Base-by-base conservation (phyloP, 2,888 invertebrate genomes). In the Alviniconcha strummeri region DNA sequence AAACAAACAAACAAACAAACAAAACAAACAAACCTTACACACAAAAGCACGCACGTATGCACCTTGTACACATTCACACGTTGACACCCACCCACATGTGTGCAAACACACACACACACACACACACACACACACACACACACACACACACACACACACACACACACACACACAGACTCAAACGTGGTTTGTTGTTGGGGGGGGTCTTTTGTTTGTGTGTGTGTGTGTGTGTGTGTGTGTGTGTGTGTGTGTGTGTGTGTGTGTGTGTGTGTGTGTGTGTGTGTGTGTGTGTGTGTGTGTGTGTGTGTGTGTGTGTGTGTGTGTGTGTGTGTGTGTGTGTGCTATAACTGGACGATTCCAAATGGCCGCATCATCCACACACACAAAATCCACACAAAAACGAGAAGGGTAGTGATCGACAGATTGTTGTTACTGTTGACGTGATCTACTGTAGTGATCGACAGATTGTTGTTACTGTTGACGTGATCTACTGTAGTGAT, bases 261-360 rank as follows among this genome's bases (percentile, higher is more conserved):
- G 17, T 17, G n/a, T 71, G 71, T 17, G 8, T 17, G 71, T 71
- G 8, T n/a, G n/a, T n/a, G n/a, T 71, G 71, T 19, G n/a, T 71
- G 71, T 9, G n/a, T 71, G 52, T 52, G 52, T 74, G 52, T 52
- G n/a, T 52, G 52, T 52, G n/a, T 52, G 71, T 71, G n/a, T 71
- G 71, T 71, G n/a, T 71, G 71, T 71, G n/a, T 71, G 13, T 71
- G 71, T 71, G 71, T 71, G n/a, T 71, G 71, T 71, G n/a, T 71
- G n/a, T n/a, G n/a, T 71, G 71, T n/a, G 1, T 71, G 71, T n/a
- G 4, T 71, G 4, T n/a, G n/a, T 71, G 71, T 71, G n/a, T 74
- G 74, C 1, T 52, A 52, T 54, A 54, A 54, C 0, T 54, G 75
- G 13, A 8, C 54, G 52, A 15, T 6, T 13, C 6, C 8, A 13